Evolutionary conservation across 2,113 vertebrate genomes (phyloP), one percentile per base, ranked within the genome.

Genomic region (Dipodomys stephensi): DNA sequence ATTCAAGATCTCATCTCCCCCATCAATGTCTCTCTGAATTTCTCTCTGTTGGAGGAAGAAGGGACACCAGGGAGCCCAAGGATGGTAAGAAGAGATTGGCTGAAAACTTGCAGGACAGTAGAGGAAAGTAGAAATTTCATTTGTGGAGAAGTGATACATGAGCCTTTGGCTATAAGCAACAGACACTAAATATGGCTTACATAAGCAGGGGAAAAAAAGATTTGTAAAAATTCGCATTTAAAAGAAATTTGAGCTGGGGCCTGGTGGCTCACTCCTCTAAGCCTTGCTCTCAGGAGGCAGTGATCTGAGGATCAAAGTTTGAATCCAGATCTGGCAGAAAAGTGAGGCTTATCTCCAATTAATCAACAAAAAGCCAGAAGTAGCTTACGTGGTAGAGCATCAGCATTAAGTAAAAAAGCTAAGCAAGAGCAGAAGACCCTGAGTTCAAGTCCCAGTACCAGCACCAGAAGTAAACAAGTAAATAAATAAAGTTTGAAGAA

Each of bases 1-100:
- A 96, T 99, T 69, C 93, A 87, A 73, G 98, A 99, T 96, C 98
- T 98, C 1, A 89, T 98, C 74, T 98, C 98, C 13, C 98, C 98
- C 4, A 79, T 99, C 92, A 90, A 27, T 15, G 95, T 99, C 95
- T 97, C 91, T 84, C 73, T 99, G 22, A 97, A 95, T 71, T 99
- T 98, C 91, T 98, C 96, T 32, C 98, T 99, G 94, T 57, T 11
- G 69, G 97, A 98, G 49, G 87, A 95, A 60, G 92, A 93, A 84
- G 88, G n/a, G 60, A 81, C 88, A 67, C 35, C 5, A 0, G 19
- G 80, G 73, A 32, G 82, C 46, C 80, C 28, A 60, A 28, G 18
- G 0, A 3, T 0, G 93, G 97, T 97, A 87, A 95, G 96, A 83
- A 80, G 46, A 64, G 49, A 67, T 27, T 44, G n/a, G 4, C 1